Conservation (phyloP, 2,113 vertebrate species). For the Garra rufa region DNA sequence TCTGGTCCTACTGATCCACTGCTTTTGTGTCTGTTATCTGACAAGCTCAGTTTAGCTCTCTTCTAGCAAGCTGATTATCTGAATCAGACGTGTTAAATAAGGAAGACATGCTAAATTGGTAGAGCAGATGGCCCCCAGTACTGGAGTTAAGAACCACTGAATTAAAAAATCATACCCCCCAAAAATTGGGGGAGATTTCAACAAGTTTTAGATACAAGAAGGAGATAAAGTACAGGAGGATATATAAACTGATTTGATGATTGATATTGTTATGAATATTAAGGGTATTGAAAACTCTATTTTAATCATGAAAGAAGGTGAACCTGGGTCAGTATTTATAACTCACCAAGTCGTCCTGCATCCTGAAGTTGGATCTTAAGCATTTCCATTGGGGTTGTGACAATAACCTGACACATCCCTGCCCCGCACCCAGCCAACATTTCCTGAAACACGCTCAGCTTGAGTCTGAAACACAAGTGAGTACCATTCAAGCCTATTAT, state of each 20-base stretch:
- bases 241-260: not conserved
- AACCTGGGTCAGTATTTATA: not conserved
- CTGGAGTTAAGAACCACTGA: not conserved
- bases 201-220: not conserved
- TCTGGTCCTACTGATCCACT: too few species aligned
- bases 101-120: not conserved
- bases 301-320: not conserved
- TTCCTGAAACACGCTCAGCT: conserved; percentile 78
- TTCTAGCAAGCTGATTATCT: not conserved
- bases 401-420: conserved; percentile 82
- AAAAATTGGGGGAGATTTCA: too few species aligned
- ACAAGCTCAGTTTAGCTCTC: not conserved
- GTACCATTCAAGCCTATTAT: not conserved
- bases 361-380: conserved; percentile 86
- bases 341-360: conserved; percentile 80
- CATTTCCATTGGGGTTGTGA: conserved; percentile 87
- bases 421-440: conserved; percentile 85
- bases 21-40: not conserved
- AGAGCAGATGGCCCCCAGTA: not conserved
- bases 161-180: too few species aligned
- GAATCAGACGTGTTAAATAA: not conserved
- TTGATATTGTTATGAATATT: not conserved
- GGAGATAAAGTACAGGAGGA: not conserved
- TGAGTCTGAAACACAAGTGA: conserved; percentile 62
- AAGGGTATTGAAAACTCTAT: not conserved